A percentile compares a stretch with the other conserved stretches of the same genome.
Conservation (phyloP, 2,797 vertebrate genomes). For the Dipus sagitta region DNA sequence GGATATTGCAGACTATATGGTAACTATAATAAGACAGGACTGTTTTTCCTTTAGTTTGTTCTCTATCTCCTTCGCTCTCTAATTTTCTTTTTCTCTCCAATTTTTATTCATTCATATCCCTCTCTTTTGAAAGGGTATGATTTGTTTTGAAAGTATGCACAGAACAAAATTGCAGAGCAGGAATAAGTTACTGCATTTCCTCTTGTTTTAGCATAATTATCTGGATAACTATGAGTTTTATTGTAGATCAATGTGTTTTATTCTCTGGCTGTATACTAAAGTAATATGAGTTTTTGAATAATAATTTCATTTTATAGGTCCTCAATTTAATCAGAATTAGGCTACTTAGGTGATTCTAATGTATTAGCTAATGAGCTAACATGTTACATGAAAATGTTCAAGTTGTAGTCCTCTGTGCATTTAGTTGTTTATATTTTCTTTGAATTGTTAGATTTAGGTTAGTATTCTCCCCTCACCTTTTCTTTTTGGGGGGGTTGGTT, state of each 20-base stretch:
- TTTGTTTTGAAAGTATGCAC: slow-evolving; percentile 40
- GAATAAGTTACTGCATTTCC: not conserved
- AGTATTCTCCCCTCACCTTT: slow-evolving; percentile 10
- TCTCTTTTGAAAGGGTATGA: not conserved
- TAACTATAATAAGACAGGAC: slow-evolving; percentile 78
- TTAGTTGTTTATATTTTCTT: slow-evolving; percentile 38
- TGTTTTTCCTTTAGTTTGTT: slow-evolving; percentile 32
- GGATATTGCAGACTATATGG: slow-evolving; percentile 97
- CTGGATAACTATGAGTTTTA: slow-evolving; percentile 43
- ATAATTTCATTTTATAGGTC: slow-evolving; percentile 10
- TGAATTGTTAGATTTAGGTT: slow-evolving; percentile 46
- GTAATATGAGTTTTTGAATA: slow-evolving; percentile 38
- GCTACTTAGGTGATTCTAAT: slow-evolving; percentile 25
- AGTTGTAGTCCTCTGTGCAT: slow-evolving; percentile 58
- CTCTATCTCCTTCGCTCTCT: not conserved
- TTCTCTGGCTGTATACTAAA: slow-evolving; percentile 1
- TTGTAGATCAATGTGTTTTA: slow-evolving; percentile 41
- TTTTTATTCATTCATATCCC: slow-evolving; percentile 42
- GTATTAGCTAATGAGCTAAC: not conserved
- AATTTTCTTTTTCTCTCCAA: not conserved
- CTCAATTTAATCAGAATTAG: slow-evolving; percentile 51
- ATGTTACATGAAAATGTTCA: slow-evolving; percentile 22
- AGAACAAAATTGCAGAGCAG: slow-evolving; percentile 31
- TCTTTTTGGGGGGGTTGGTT: no score
- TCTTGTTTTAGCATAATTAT: slow-evolving; percentile 48